Evolutionary conservation across 2,113 vertebrate species (phyloP), one percentile per base, ranked within the genome.

Genomic region (Gracilinanus agilis): DNA sequence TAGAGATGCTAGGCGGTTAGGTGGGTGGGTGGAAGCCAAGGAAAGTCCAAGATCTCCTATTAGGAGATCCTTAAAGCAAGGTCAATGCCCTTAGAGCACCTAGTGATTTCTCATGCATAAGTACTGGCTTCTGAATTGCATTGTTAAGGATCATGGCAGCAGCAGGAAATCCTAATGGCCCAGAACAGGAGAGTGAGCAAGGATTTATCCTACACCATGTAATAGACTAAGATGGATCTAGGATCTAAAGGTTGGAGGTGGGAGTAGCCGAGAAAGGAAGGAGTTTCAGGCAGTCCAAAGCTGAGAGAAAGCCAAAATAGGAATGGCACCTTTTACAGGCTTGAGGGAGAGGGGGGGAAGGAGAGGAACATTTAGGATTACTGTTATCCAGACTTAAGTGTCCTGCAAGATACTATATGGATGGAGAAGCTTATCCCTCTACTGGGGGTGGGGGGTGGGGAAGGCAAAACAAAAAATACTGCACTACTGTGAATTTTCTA

Each of bases 81-180:
- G 97, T 98, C 97, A 96, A 94, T 40, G 67, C 95, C 95, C 92
- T 95, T 91, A 19, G 40, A 25, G 90, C 96, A 91, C 95, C 95
- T 93, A 92, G 94, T 91, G n/a, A 90, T 95, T 95, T 93, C 95
- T 29, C 92, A 89, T 9, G 53, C 25, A 67, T 2, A 0, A 12
- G 25, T 3, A 0, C 40, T 54, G 75, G 49, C 91, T 96, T 34
- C 34, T 90, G 93, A 89, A 34, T 95, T 75, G 55, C 75, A 55
- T 95, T 95, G 92, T 94, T 93, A 92, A 91, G 40, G 96, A 93
- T 97, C 53, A 25, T 1, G 90, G 97, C 93, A 98, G 96, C 29
- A 1, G 53, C 83, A 27, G 58, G 93, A 95, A 97, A 97, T 61
- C 75, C 27, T 93, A 54, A 95, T 0, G 44, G 94, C 92, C 94